These are phyloP conservation scores for Lampris incognitus DNA, from an alignment of 2,113 vertebrate species.

Conservation along the genomic window DNA sequence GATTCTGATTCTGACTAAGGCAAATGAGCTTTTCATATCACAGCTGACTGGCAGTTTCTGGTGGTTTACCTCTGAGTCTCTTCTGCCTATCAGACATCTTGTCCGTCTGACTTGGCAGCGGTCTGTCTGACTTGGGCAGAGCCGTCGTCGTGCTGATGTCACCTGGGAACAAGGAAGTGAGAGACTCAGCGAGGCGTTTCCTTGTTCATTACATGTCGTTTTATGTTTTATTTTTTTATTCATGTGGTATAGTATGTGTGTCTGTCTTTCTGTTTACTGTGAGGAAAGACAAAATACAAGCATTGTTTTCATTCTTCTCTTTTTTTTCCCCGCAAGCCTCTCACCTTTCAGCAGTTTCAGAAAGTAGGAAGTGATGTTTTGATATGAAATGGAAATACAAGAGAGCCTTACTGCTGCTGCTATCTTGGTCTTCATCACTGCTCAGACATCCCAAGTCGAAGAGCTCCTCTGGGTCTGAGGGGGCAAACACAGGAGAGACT, in stretches of 20 bases:
- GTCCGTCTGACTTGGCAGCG: not conserved
- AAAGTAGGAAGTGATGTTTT: not conserved
- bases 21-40: too few relatives aligned
- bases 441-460: conserved; percentile 7
- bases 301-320: not conserved
- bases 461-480: conserved; percentile 32
- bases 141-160: not conserved
- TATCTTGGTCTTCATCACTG: not conserved
- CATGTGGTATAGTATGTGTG: too few relatives aligned
- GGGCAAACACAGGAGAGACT: not conserved
- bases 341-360: not conserved
- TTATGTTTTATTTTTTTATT: too few relatives aligned
- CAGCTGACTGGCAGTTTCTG: not conserved
- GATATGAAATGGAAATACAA: not conserved
- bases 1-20: too few relatives aligned
- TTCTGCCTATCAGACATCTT: not conserved
- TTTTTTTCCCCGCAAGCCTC: not conserved
- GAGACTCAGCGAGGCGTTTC: not conserved
- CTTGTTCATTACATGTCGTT: too few relatives aligned
- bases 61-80: not conserved
- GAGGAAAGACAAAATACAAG: too few relatives aligned
- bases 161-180: not conserved
- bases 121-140: not conserved
- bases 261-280: too few relatives aligned
- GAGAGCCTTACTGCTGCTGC: conserved; percentile 37